These are phyloP conservation scores for Parus major DNA, from an alignment of 2,113 vertebrate genomes.

Conservation along the genomic window DNA sequence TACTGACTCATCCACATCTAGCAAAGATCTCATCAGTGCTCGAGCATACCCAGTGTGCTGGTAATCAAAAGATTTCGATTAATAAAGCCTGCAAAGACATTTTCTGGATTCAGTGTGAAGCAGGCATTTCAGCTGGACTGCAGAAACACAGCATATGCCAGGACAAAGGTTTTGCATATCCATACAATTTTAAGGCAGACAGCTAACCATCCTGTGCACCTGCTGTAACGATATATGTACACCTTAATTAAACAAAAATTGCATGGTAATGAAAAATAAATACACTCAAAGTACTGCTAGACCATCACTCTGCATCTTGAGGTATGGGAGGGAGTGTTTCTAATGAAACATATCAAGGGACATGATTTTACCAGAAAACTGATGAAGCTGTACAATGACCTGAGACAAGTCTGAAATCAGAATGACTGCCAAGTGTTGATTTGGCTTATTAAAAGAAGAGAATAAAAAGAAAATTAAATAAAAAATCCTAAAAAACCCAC, in stretches of 20 bases:
- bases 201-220: neutral
- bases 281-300: neutral
- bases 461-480: neutral
- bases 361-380: slow-evolving; percentile 17
- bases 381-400: neutral
- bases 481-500: neutral
- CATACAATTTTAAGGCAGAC: neutral
- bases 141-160: neutral
- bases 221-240: neutral
- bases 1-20: neutral
- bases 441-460: neutral
- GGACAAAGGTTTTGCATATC: neutral
- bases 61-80: neutral
- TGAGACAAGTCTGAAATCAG: neutral
- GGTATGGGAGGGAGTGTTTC: neutral
- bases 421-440: neutral
- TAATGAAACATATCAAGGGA: neutral
- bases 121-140: neutral
- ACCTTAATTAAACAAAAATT: neutral
- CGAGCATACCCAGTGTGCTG: neutral
- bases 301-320: neutral
- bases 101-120: neutral
- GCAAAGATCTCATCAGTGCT: neutral
- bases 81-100: neutral
- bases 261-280: neutral